A percentile compares a stretch with the other conserved stretches of the same genome.
Conservation (phyloP, 2,888 invertebrate genomes). For the Alentia gelatinosa region DNA sequence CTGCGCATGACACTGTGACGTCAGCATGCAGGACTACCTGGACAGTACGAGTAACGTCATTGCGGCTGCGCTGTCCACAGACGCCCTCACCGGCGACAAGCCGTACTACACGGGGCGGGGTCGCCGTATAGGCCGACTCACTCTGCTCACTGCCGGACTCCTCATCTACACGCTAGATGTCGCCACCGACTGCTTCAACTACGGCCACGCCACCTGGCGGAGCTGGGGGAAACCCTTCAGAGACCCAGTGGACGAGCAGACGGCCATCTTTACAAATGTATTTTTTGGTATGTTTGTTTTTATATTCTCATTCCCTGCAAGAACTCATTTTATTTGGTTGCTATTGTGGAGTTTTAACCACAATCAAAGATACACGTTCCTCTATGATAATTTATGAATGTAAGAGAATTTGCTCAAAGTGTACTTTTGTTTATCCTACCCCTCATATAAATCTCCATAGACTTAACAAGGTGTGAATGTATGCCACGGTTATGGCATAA, state of each 20-base stretch:
- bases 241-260: not conserved
- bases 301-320: not conserved
- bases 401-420: too few species aligned
- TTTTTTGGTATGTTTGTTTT: not conserved
- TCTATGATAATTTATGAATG: too few species aligned
- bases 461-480: too few species aligned
- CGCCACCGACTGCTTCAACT: not conserved
- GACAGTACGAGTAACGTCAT: not conserved
- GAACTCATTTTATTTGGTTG: too few species aligned
- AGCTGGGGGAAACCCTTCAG: not conserved
- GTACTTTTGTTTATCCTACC: too few species aligned
- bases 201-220: not conserved
- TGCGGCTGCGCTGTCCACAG: not conserved
- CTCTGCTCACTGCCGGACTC: not conserved
- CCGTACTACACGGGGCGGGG: not conserved
- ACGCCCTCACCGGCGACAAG: not conserved
- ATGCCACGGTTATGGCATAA: too few species aligned
- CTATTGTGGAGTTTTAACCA: too few species aligned
- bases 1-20: not conserved
- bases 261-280: not conserved
- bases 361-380: too few species aligned
- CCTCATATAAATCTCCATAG: too few species aligned
- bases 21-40: not conserved
- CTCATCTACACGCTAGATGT: not conserved
- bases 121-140: not conserved